These are phyloP conservation scores for Trypoxylon attenuatum DNA, from an alignment of 2,888 invertebrate genomes.

Conservation along the genomic window DNA sequence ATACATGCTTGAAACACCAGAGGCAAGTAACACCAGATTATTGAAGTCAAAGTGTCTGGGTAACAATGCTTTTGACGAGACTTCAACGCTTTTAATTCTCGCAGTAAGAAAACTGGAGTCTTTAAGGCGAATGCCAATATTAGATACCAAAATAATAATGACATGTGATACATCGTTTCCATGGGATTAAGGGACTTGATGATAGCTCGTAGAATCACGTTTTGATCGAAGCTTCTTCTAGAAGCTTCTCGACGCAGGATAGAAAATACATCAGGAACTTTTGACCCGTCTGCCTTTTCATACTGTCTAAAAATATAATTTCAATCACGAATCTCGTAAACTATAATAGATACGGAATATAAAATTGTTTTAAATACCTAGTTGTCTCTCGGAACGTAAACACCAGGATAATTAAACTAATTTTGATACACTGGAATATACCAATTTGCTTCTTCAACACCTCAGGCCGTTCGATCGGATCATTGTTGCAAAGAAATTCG, in stretches of 20 bases:
- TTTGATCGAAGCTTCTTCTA: slow-evolving; percentile 61
- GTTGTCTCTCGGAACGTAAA: slow-evolving; percentile 80
- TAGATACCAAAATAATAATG: slow-evolving; percentile 69
- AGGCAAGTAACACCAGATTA: slow-evolving; percentile 73
- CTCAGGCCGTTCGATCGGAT: slow-evolving; percentile 84
- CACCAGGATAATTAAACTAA: slow-evolving; percentile 80
- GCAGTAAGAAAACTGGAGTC: slow-evolving; percentile 71
- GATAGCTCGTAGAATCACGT: slow-evolving; percentile 53
- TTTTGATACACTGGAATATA: slow-evolving; percentile 79
- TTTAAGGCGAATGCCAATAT: slow-evolving; percentile 62
- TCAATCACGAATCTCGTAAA: neutral
- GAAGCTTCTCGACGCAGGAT: slow-evolving; percentile 62
- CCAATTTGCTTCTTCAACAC: slow-evolving; percentile 79
- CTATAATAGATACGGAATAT: neutral
- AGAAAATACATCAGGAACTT: slow-evolving; percentile 27
- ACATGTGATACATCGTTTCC: slow-evolving; percentile 42
- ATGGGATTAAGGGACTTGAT: slow-evolving; percentile 67
- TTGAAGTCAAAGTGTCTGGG: slow-evolving; percentile 67
- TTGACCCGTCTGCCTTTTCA: slow-evolving; percentile 52
- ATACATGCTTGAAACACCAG: slow-evolving; percentile 71
- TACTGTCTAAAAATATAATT: slow-evolving; percentile 49
- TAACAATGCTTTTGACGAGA: slow-evolving; percentile 67
- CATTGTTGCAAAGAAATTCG: slow-evolving; percentile 86
- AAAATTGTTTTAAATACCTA: slow-evolving; percentile 65
- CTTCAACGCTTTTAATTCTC: slow-evolving; percentile 74